phyloP scores from a whole-genome alignment of 2,888 invertebrate genomes.

The Hedychridium roseum region DNA sequence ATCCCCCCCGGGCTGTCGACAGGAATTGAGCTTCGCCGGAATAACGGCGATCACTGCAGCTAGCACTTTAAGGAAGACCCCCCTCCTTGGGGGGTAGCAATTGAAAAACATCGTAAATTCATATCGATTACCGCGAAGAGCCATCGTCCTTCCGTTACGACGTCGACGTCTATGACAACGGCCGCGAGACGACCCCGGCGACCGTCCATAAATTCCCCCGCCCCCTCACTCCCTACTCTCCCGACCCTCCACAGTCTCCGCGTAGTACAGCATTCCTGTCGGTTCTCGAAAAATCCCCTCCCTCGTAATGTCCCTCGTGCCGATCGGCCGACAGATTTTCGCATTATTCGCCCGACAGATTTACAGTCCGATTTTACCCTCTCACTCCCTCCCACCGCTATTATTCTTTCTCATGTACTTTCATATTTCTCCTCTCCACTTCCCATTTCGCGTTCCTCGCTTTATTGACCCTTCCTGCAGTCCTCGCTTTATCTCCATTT shows the following conservation, averaged over 20 bases:
- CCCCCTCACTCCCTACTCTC: constrained; percentile 10
- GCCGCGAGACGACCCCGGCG: constrained; percentile 11
- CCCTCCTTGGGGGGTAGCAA: constrained; percentile 60
- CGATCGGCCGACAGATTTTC: constrained; percentile 33
- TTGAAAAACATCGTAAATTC: constrained; percentile 63
- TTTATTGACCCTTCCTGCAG: too few relatives aligned
- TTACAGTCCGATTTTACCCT: constrained; percentile 23
- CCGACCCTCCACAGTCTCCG: neutral
- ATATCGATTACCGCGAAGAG: constrained; percentile 53
- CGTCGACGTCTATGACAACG: constrained; percentile 14
- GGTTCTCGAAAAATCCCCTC: neutral
- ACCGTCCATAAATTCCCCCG: constrained; percentile 32
- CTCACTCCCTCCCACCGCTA: neutral
- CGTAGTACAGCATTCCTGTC: neutral
- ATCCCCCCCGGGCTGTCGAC: too few relatives aligned
- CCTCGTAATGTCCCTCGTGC: constrained; percentile 5
- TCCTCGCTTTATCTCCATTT: too few relatives aligned
- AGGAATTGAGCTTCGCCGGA: too few relatives aligned
- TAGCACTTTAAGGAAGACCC: constrained; percentile 58
- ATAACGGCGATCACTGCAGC: too few relatives aligned
- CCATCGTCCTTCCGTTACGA: constrained; percentile 32
- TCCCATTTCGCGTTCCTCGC: too few relatives aligned
- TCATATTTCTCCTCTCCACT: neutral
- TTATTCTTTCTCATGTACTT: neutral
- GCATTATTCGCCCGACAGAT: constrained; percentile 25